Evolutionary conservation across 2,888 invertebrate species (phyloP).

Genomic region (Parnassius orleans): DNA sequence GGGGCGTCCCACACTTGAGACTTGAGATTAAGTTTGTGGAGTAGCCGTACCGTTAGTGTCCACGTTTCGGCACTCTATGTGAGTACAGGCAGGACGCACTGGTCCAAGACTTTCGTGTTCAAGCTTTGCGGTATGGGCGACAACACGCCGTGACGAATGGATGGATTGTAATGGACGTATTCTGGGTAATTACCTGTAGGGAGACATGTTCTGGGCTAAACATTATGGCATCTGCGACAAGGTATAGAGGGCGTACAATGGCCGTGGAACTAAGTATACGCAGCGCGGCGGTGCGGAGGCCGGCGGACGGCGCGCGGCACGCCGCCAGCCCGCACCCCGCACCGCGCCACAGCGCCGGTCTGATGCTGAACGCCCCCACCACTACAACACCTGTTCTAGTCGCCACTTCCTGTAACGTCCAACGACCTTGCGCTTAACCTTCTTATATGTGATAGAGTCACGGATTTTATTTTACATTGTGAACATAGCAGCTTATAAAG

Average conservation of each 20-base stretch:
- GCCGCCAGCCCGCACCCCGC: conserved; percentile 54
- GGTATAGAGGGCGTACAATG: conserved; percentile 43
- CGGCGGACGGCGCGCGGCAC: conserved; percentile 44
- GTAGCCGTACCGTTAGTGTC: no score
- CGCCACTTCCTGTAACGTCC: conserved; percentile 36
- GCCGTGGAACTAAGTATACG: conserved; percentile 53
- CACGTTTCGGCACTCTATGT: no score
- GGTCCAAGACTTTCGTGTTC: no score
- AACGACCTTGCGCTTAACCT: conserved; percentile 34
- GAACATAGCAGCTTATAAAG: no score
- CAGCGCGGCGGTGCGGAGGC: conserved; percentile 45
- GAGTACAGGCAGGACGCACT: no score
- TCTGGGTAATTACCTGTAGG: conserved; percentile 38
- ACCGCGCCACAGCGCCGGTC: conserved; percentile 50
- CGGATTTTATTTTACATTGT: no score
- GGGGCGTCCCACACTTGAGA: no score
- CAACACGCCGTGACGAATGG: no score
- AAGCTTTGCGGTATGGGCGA: no score
- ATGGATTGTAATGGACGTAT: no score
- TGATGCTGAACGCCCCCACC: conserved; percentile 44
- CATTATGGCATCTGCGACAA: conserved; percentile 57
- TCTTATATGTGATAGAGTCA: no score
- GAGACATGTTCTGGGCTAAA: conserved; percentile 49
- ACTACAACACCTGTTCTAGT: conserved; percentile 34
- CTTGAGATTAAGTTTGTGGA: no score